Base-by-base conservation (phyloP, 1,140 invertebrate species). In the Lepidurus couesii region DNA sequence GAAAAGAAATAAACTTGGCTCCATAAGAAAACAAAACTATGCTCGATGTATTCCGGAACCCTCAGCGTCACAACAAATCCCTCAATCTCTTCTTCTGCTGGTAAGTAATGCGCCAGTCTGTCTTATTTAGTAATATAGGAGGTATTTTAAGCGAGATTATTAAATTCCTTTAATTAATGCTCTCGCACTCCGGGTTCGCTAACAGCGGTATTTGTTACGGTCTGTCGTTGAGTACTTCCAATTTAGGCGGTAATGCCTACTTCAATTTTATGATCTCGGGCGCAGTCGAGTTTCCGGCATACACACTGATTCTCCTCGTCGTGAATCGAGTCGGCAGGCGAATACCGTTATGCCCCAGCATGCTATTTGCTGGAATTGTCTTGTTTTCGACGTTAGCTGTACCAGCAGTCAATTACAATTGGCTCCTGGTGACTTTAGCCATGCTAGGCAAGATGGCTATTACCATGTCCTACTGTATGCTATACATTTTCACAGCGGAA, bases 121-220 rank as follows among this genome's bases (percentile, higher is more conserved):
- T 34, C 26, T 34, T 34, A 34, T 34, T 34, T 75, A 13, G 0
- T 1, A 47, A 47, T 47, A 47, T 2, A 11, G 9, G 16, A 11
- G 2, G 1, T 11, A 11, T 47, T 11, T 47, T 47, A 16, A 11
- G 26, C 26, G 3, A 34, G 26, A 34, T 34, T 34, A 34, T 34
- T 34, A 2, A 2, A 34, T 34, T 34, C 26, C 1, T 3, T 34
- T 34, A 34, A 1, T 34, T 34, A 34, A 34, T 34, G 2, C 1
- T 34, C 26, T 34, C 26, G 3, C 26, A 75, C 82, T 85, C 73
- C 80, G 87, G 87, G 87, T 94, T 96, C 83, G 92, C 93, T 1
- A 95, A 95, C 83, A 92, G 93, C 13, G 87, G 95, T 79, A 92
- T 92, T 0, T 96, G 95, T 84, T 96, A 95, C 82, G 94, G 94